A percentile compares a stretch with the other conserved stretches of the same genome.
These are phyloP conservation scores for Anisognathus igniventris DNA, from an alignment of 2,797 vertebrate species.

Conservation along the genomic window DNA sequence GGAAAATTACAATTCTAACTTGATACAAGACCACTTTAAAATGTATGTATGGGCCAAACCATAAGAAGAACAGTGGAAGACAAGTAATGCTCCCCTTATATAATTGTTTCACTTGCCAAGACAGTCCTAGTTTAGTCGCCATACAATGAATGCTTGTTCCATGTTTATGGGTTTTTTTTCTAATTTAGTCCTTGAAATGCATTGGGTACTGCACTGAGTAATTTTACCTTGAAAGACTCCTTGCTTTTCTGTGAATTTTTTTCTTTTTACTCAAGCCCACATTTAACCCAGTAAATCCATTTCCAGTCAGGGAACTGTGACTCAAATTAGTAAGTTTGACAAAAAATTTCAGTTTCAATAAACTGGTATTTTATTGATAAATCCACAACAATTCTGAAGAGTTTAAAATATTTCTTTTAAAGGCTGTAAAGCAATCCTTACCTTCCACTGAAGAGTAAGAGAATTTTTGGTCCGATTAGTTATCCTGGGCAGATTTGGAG, in stretches of 20 bases:
- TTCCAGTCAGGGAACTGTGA: not conserved
- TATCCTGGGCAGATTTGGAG: constrained; percentile 88
- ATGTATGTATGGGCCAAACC: not conserved
- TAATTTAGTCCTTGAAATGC: not conserved
- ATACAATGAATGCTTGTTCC: not conserved
- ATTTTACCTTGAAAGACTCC: not conserved
- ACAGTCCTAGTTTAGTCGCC: not conserved
- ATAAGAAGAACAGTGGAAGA: not conserved
- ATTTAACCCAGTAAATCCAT: not conserved
- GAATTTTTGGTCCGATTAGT: constrained; percentile 92
- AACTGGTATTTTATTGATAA: not conserved
- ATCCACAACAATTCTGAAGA: not conserved
- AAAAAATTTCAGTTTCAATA: not conserved
- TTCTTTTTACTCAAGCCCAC: not conserved
- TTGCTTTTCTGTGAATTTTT: not conserved
- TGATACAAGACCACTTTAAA: not conserved
- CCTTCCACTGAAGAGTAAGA: constrained; percentile 94
- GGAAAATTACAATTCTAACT: constrained; percentile 33
- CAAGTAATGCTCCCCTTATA: not conserved
- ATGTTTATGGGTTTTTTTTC: not conserved
- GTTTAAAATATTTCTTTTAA: not conserved
- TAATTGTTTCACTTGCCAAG: not conserved
- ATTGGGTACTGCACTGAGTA: not conserved
- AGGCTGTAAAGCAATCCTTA: constrained; percentile 52
- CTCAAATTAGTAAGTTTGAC: not conserved